Conservation (phyloP, 2,113 vertebrate species). For the Ibidorhyncha struthersii region DNA sequence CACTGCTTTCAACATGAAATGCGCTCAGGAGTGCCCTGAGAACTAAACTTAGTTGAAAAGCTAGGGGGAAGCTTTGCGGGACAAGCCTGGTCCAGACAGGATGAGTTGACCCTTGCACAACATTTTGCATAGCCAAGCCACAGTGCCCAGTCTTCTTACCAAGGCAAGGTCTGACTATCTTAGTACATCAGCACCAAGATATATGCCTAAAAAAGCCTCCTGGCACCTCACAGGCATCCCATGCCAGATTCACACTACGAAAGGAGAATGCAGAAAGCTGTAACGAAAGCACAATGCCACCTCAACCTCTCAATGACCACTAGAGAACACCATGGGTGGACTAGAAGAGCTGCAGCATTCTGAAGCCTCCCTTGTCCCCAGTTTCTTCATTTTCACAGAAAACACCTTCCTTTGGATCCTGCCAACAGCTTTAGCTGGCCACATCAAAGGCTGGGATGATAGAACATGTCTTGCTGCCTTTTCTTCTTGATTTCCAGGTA, state of each 20-base stretch:
- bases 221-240: neutral
- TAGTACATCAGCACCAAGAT: neutral
- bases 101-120: neutral
- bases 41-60: neutral
- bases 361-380: neutral
- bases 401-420: neutral
- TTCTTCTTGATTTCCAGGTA: neutral
- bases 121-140: neutral
- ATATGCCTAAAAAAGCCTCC: neutral
- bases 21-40: neutral
- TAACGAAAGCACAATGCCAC: neutral
- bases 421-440: neutral
- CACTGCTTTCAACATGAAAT: neutral
- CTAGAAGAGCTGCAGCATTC: neutral
- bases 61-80: neutral
- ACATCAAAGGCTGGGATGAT: accelerated
- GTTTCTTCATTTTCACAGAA: neutral
- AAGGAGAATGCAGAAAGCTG: neutral
- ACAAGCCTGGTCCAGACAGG: neutral
- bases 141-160: neutral
- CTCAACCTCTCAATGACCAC: neutral
- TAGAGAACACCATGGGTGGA: neutral
- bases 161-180: neutral
- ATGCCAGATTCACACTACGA: neutral
- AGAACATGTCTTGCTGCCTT: neutral